Conservation (phyloP, 2,113 vertebrate species). For the Geococcyx californianus region DNA sequence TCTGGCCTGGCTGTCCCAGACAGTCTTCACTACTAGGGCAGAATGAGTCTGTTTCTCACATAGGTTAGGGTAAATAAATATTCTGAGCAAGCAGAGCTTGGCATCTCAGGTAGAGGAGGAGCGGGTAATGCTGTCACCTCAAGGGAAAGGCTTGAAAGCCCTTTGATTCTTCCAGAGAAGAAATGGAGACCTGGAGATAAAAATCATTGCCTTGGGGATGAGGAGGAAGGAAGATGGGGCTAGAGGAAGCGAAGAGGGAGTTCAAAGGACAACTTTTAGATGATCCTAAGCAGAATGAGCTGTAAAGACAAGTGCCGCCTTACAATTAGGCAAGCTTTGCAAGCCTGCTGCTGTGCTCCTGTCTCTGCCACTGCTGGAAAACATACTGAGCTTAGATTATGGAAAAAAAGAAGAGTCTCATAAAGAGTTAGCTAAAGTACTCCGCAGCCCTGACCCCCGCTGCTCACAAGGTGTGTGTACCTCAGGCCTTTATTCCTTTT, state of each 20-base stretch:
- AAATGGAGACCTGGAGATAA: constrained; percentile 38
- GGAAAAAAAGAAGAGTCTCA: neutral
- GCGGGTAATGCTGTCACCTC: constrained; percentile 4
- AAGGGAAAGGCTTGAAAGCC: constrained; percentile 4
- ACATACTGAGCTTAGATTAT: neutral
- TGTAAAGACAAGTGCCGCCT: neutral
- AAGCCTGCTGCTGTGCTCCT: neutral
- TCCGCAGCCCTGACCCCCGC: neutral
- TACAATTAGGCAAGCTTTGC: constrained; percentile 5
- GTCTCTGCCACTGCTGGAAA: neutral
- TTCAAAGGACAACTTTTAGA: constrained; percentile 42
- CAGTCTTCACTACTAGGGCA: neutral
- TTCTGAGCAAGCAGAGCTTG: neutral
- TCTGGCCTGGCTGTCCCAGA: neutral
- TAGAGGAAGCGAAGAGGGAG: neutral
- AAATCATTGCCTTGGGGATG: constrained; percentile 50
- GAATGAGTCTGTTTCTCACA: neutral
- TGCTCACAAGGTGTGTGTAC: neutral
- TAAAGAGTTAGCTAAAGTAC: neutral
- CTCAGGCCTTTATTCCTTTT: neutral
- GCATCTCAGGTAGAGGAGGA: constrained; percentile 5
- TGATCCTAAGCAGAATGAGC: constrained; percentile 9
- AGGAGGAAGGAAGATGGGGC: neutral
- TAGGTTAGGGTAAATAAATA: neutral
- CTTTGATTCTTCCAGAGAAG: constrained; percentile 43